A percentile compares a stretch with the other conserved stretches of the same genome.
Evolutionary conservation across 2,113 vertebrate genomes (phyloP).

Genomic region (Prietella phreatophila): DNA sequence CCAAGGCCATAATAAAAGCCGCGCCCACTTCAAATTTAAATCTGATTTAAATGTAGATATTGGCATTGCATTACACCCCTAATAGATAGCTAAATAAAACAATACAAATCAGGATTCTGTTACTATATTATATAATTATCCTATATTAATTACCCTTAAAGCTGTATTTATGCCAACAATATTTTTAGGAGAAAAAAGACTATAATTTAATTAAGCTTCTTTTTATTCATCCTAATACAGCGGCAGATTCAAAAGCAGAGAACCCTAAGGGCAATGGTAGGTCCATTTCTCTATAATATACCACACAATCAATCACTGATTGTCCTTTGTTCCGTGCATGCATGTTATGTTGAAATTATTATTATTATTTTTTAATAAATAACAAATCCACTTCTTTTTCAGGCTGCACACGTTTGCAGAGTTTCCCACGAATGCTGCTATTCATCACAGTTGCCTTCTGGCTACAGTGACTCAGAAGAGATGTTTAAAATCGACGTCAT

Average conservation of each 20-base stretch:
- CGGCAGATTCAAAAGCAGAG: not conserved
- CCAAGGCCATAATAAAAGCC: not conserved
- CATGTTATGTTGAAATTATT: too few relatives aligned
- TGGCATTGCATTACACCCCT: not conserved
- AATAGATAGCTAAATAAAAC: not conserved
- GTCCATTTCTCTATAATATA: not conserved
- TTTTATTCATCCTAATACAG: not conserved
- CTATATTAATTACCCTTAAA: not conserved
- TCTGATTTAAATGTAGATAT: not conserved
- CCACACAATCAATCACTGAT: not conserved
- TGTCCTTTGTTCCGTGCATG: not conserved
- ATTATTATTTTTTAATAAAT: not conserved
- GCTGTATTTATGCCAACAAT: not conserved
- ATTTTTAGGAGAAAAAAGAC: not conserved
- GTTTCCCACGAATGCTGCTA: not conserved
- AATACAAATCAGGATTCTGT: not conserved
- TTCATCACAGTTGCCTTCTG: not conserved
- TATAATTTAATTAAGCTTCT: not conserved
- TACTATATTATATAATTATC: not conserved
- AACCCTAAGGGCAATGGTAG: not conserved
- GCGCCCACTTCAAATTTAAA: not conserved
- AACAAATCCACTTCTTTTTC: not conserved
- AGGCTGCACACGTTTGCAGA: conserved; percentile 9
- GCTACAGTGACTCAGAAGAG: not conserved
- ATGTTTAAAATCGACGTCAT: not conserved